Conservation (phyloP, 2,113 vertebrate genomes). For the Prionailurus bengalensis region DNA sequence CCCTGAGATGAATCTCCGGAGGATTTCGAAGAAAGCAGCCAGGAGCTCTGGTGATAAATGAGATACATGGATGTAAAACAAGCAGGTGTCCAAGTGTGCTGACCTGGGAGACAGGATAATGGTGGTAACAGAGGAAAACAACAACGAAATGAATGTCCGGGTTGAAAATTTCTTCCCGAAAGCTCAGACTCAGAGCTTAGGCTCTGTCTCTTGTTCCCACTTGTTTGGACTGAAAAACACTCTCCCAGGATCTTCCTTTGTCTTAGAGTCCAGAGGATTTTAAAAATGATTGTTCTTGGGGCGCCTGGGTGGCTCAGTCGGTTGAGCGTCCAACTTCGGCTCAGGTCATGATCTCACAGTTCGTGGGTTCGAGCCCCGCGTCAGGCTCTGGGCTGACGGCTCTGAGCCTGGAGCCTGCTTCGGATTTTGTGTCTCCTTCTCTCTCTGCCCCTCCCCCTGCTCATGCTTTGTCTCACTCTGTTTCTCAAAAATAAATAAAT, state of each 20-base stretch:
- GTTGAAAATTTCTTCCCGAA: neutral
- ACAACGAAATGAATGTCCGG: neutral
- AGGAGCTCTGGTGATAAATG: neutral
- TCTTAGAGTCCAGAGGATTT: neutral
- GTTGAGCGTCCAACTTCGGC: too few relatives aligned
- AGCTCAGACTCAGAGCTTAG: neutral
- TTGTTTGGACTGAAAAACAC: neutral
- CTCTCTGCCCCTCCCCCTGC: too few relatives aligned
- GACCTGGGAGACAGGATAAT: neutral
- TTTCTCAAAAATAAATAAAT: too few relatives aligned
- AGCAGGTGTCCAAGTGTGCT: neutral
- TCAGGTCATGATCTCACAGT: too few relatives aligned
- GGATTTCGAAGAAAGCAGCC: neutral
- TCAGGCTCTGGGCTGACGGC: too few relatives aligned
- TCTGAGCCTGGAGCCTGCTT: too few relatives aligned
- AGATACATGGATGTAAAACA: accelerated
- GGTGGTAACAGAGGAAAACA: neutral
- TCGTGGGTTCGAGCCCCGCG: too few relatives aligned
- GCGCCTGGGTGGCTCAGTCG: too few relatives aligned
- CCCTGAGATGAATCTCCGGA: neutral
- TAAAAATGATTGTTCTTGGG: neutral
- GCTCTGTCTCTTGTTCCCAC: neutral
- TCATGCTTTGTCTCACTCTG: too few relatives aligned
- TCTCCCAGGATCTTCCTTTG: neutral
- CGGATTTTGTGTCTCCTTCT: too few relatives aligned